Evolutionary conservation across 2,113 vertebrate genomes (phyloP).

Genomic region (Bungarus multicinctus): DNA sequence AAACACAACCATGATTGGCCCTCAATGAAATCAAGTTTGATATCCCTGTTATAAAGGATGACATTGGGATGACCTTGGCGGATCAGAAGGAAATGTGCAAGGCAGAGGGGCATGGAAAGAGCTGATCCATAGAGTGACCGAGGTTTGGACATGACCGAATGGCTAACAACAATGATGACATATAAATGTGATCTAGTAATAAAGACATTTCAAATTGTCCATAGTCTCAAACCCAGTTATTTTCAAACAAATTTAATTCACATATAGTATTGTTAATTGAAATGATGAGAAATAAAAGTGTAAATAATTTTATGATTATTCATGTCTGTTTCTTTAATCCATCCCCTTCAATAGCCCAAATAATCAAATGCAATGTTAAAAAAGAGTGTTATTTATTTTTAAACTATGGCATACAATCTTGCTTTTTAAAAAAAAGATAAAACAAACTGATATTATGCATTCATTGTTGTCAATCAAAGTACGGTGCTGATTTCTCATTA

Average conservation of each 20-base stretch:
- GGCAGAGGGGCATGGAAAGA: background rate
- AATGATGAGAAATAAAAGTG: background rate
- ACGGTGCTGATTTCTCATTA: conserved; percentile 20
- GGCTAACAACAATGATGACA: background rate
- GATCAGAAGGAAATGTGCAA: background rate
- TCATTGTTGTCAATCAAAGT: conserved; percentile 17
- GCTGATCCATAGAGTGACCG: background rate
- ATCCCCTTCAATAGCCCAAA: background rate
- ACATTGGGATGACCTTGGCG: background rate
- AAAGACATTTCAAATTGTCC: background rate
- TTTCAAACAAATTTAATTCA: background rate
- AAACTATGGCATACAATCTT: conserved; percentile 23
- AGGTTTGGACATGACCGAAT: background rate
- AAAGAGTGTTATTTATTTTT: conserved; percentile 17
- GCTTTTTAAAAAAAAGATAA: conserved; percentile 20
- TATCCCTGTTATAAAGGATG: background rate
- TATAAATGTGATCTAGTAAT: background rate
- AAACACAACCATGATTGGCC: no score
- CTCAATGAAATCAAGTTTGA: no score
- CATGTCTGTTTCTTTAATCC: conserved; percentile 19
- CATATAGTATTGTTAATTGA: background rate
- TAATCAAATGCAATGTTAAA: conserved; percentile 15
- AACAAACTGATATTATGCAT: conserved; percentile 14
- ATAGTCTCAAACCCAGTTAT: background rate
- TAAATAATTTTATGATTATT: background rate